phyloP scores from a whole-genome alignment of 2,797 vertebrate genomes.

The Hypotaenidia philippensis region DNA sequence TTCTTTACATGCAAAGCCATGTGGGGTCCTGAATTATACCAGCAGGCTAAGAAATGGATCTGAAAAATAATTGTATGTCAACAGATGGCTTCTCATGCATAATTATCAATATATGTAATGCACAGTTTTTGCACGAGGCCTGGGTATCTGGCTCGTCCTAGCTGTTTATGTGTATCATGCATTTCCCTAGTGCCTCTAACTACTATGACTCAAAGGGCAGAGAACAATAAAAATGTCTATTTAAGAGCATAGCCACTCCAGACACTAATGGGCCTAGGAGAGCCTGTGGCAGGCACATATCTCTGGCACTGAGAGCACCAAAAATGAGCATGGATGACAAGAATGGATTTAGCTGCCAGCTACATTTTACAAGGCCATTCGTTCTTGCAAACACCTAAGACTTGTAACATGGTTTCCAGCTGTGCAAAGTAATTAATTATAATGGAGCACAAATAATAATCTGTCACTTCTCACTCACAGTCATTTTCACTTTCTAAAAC shows the following conservation, averaged over 20 bases:
- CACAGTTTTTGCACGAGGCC: neutral
- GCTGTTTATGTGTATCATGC: neutral
- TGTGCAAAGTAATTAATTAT: constrained; percentile 64
- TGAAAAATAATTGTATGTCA: constrained; percentile 23
- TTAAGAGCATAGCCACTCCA: constrained; percentile 52
- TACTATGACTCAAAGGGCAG: constrained; percentile 25
- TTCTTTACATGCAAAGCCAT: neutral
- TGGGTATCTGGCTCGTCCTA: neutral
- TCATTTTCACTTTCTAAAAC: constrained; percentile 50
- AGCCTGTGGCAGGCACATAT: constrained; percentile 57
- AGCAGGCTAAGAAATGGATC: neutral
- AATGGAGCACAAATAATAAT: constrained; percentile 55
- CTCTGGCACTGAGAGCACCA: constrained; percentile 27
- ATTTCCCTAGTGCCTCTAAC: constrained; percentile 10
- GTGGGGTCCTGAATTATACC: neutral
- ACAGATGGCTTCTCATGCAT: neutral
- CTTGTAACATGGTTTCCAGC: constrained; percentile 34
- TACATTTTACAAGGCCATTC: constrained; percentile 47
- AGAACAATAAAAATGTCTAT: constrained; percentile 57
- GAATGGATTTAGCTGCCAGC: constrained; percentile 52
- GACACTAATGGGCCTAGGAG: constrained; percentile 35
- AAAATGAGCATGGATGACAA: neutral
- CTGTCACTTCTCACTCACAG: neutral
- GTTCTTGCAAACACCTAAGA: constrained; percentile 57
- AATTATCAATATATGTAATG: neutral